A percentile compares a stretch with the other conserved stretches of the same genome.
Evolutionary conservation across 1,140 invertebrate species (phyloP).

Genomic region (Agrilus planipennis): DNA sequence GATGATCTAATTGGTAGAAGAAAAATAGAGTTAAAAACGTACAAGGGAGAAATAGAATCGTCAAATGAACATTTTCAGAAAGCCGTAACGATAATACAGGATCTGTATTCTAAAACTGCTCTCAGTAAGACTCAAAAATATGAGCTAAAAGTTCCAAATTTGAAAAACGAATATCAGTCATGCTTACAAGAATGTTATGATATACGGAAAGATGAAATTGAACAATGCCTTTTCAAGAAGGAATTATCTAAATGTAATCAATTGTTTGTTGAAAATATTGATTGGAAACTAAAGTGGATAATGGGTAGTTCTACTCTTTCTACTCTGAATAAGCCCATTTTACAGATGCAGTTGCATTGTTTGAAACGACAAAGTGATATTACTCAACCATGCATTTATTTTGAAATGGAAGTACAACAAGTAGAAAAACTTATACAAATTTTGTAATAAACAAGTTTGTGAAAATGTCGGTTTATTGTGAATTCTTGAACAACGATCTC

Average conservation of each 20-base stretch:
- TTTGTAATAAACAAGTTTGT: conserved; percentile 89
- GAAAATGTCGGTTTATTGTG: conserved; percentile 99
- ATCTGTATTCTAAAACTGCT: conserved; percentile 18
- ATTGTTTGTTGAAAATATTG: conserved; percentile 26
- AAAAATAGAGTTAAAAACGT: conserved; percentile 14
- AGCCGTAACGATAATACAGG: conserved; percentile 19
- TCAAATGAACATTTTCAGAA: conserved; percentile 20
- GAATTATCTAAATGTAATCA: conserved; percentile 16
- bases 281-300: conserved; percentile 33
- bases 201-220: conserved; percentile 25
- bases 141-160: conserved; percentile 9
- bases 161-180: conserved; percentile 10
- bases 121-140: conserved; percentile 13
- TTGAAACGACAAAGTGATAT: conserved; percentile 6
- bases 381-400: conserved; percentile 15
- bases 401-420: conserved; percentile 26
- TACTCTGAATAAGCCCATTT: conserved; percentile 22
- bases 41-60: conserved; percentile 22
- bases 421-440: conserved; percentile 61
- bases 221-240: conserved; percentile 19
- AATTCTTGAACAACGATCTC: conserved; percentile 93
- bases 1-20: conserved; percentile 21
- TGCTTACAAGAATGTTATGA: conserved; percentile 17
- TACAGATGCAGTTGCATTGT: conserved; percentile 29
- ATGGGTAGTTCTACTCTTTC: conserved; percentile 27